Base-by-base conservation (phyloP, 2,888 invertebrate species). In the Zaprionus bogoriensis region DNA sequence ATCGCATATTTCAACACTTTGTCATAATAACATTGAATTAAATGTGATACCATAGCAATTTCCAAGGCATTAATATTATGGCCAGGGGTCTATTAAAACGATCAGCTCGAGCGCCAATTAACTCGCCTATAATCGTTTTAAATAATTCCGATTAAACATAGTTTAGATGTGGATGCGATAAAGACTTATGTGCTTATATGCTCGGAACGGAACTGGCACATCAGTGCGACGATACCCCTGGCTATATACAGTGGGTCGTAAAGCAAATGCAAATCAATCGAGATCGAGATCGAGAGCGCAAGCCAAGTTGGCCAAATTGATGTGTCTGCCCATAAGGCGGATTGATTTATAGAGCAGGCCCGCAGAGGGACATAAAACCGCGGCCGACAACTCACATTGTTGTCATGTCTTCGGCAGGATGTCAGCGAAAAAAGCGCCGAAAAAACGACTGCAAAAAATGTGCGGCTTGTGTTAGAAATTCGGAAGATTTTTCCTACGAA, bases 311-410 rank as follows among this genome's bases (percentile, higher is more conserved):
- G 17, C 20, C 10, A 50, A 74, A 71, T 71, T 71, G 75, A 55
- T 69, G 65, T 71, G 64, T 69, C 54, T 54, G 52, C 53, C 51
- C 17, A 48, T 36, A 44, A 52, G 39, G 47, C 5, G 28, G 71
- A 70, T 64, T 71, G 71, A 71, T 71, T 71, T 74, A 71, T 74
- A 38, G 70, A 54, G 36, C 71, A 51, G 25, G n/a, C n/a, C n/a
- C n/a, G n/a, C n/a, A 7, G 27, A 32, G 32, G 32, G 14, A 36
- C 41, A 36, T 27, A 50, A 50, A 32, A 30, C 17, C 28, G 28
- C 19, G 28, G n/a, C 30, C 25, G 23, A 67, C 48, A 41, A 19
- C 19, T 22, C 36, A 46, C 67, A 66, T 65, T 36, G 32, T 57
- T 67, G 67, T 38, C 65, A 66, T 42, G 25, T 36, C 22, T n/a